Percentiles rank a stretch among this genome's conserved stretches.
Evolutionary conservation across 2,113 vertebrate species (phyloP).

Genomic region (Entomyzon cyanotis): DNA sequence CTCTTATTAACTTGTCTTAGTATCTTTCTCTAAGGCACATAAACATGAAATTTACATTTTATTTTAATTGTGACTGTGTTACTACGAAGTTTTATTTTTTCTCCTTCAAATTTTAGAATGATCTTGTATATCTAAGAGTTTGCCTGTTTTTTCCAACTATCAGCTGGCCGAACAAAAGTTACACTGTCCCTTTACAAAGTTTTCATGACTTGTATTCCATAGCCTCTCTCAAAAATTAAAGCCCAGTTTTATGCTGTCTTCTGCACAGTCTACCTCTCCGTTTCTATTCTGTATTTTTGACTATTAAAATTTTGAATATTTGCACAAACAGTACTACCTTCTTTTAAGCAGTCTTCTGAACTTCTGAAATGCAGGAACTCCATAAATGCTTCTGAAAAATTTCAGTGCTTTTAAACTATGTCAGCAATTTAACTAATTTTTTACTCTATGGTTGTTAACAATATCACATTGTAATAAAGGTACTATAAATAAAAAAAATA

Average conservation of each 20-base stretch:
- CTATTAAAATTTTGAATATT: neutral
- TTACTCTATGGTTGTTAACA: neutral
- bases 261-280: neutral
- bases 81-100: neutral
- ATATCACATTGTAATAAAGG: neutral
- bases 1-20: neutral
- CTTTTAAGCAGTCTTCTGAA: neutral
- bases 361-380: neutral
- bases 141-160: neutral
- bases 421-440: neutral
- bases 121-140: neutral
- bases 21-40: neutral
- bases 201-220: neutral
- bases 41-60: neutral
- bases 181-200: neutral
- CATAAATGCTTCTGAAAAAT: neutral
- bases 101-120: neutral
- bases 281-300: neutral
- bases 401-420: neutral
- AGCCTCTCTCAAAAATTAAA: neutral
- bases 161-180: neutral
- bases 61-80: neutral
- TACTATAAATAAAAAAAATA: neutral
- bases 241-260: neutral
- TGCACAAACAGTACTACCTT: neutral